A percentile compares a stretch with the other conserved stretches of the same genome.
Conservation (phyloP, 2,888 invertebrate species). For the Dasypolia templi region DNA sequence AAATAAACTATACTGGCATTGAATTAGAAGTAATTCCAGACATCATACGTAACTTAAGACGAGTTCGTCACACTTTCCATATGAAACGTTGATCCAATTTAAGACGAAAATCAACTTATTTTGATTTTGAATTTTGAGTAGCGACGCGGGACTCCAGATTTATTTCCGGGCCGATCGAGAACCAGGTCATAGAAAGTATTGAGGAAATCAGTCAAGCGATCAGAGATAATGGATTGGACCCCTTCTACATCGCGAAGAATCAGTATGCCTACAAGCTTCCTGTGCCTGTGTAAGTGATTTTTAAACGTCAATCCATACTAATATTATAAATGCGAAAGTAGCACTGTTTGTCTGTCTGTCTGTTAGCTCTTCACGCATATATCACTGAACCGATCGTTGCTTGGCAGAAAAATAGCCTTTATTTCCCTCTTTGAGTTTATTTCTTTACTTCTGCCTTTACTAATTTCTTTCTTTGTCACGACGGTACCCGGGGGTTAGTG, state of each 20-base stretch:
- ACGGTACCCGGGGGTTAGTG: no score
- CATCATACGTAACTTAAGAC: no score
- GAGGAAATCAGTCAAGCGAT: constrained; percentile 70
- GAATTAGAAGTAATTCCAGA: no score
- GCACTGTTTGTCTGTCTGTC: no score
- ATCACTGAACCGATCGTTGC: not conserved
- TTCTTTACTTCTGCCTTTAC: not conserved
- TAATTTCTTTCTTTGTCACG: not conserved
- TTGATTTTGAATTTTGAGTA: constrained; percentile 37
- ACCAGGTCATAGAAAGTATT: constrained; percentile 66
- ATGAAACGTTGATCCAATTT: no score
- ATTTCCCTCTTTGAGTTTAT: not conserved
- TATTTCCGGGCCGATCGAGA: constrained; percentile 56
- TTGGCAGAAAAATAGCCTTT: not conserved
- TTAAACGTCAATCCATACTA: no score
- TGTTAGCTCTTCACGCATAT: not conserved
- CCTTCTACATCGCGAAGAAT: constrained; percentile 60
- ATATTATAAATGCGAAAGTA: not conserved
- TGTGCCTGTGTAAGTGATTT: constrained; percentile 78
- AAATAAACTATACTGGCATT: no score
- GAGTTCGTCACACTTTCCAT: no score
- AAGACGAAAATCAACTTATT: no score
- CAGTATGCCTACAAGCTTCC: constrained; percentile 63
- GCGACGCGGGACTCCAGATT: constrained; percentile 58
- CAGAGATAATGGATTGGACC: constrained; percentile 76